Base-by-base conservation (phyloP, 64 coral and sea anemone genomes). In the Astreopora myriophthalma region DNA sequence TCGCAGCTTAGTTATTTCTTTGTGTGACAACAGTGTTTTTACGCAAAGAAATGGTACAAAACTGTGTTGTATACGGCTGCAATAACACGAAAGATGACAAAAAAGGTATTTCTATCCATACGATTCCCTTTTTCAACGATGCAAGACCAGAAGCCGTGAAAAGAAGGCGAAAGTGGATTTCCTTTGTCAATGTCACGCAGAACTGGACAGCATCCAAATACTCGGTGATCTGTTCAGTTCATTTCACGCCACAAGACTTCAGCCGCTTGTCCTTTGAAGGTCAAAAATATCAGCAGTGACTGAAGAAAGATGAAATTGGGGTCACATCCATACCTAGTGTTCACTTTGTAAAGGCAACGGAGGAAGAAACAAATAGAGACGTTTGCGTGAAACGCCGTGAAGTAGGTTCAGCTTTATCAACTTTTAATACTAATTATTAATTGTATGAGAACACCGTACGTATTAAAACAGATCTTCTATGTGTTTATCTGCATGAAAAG, bases 31-130 rank as follows among this genome's bases (percentile, higher is more conserved):
- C n/a, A n/a, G n/a, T n/a, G 58, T 63, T 19, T 14, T 22, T 20
- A 20, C 0, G 14, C 14, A 13, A 13, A 63, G 58, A 63, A 63
- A 63, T 63, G 58, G 58, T 63, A n/a, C n/a, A n/a, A n/a, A n/a
- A n/a, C n/a, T n/a, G n/a, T n/a, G n/a, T n/a, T n/a, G n/a, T n/a
- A 19, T 24, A 19, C 17, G 58, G 58, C 13, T 63, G 58, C 17
- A 63, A 16, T 20, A 63, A 63, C 19, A 63, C 58, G 58, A 63
- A 63, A 63, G 58, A 62, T n/a, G 58, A 63, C 1, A 63, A 79
- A 79, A 79, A 49, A 26, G 39, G 75, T 24, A 84, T 84, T 16
- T 57, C 79, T 19, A 19, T 84, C 24, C 79, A 84, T 34, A 61
- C 8, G 34, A 63, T 84, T 33, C 79, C 79, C 28, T 84, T 84